Conservation (phyloP, 1,140 invertebrate genomes). For the Thrips palmi region DNA sequence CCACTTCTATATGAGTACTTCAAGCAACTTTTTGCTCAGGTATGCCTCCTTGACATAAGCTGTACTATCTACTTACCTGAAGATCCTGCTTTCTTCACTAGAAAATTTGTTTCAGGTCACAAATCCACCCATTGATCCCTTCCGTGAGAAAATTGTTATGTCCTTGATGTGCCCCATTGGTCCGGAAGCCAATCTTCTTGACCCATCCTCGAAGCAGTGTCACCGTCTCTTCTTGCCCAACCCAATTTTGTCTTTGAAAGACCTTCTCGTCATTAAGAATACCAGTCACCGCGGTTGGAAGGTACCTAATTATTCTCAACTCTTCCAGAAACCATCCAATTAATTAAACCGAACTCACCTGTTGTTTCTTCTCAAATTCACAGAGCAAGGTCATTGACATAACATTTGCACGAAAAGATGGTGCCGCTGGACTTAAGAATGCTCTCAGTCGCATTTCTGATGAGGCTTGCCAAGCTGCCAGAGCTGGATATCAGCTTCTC, state of each 20-base stretch:
- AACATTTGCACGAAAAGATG: conserved; percentile 57
- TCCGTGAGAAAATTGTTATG: conserved; percentile 98
- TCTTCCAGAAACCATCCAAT: not conserved
- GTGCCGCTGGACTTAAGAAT: conserved; percentile 49
- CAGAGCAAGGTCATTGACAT: conserved; percentile 76
- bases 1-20: conserved; percentile 95
- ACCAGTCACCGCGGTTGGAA: conserved; percentile 83
- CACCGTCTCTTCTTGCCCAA: conserved; percentile 84
- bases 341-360: not conserved
- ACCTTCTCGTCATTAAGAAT: conserved; percentile 71
- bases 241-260: conserved; percentile 81
- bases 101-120: conserved; percentile 46
- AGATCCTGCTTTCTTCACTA: conserved; percentile 3
- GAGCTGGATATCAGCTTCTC: conserved; percentile 64
- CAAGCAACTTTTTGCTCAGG: conserved; percentile 97
- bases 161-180: conserved; percentile 80
- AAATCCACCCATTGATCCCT: conserved; percentile 99
- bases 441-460: conserved; percentile 63
- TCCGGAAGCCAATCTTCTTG: conserved; percentile 86
- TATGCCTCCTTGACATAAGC: conserved; percentile 16
- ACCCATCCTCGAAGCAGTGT: conserved; percentile 76
- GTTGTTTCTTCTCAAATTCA: conserved; percentile 10
- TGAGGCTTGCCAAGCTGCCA: conserved; percentile 66
- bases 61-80: not conserved
- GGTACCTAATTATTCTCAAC: conserved; percentile 21